phyloP scores from a whole-genome alignment of 2,113 vertebrate species.

The Scytalopus superciliaris region DNA sequence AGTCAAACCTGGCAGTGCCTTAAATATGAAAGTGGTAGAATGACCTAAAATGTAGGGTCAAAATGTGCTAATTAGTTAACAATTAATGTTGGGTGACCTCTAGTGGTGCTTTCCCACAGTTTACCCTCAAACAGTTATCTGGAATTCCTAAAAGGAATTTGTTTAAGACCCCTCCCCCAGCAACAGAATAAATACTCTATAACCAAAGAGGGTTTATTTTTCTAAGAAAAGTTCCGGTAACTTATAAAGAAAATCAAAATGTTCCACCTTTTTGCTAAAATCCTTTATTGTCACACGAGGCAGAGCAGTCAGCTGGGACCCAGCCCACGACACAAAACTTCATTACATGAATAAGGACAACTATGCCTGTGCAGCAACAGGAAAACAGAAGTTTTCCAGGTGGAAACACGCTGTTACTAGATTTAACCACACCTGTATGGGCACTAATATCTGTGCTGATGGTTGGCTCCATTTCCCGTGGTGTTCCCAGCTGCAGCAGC shows the following conservation, averaged over 20 bases:
- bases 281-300: background rate
- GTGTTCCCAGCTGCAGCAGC: background rate
- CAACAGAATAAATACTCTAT: background rate
- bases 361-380: background rate
- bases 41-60: background rate
- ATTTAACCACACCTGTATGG: background rate
- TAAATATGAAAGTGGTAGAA: background rate
- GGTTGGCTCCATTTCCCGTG: background rate
- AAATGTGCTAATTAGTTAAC: constrained; percentile 30
- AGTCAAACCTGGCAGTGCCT: background rate
- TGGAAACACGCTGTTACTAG: background rate
- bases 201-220: background rate
- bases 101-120: constrained; percentile 37
- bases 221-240: background rate
- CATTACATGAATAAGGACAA: background rate
- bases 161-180: accelerated
- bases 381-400: background rate
- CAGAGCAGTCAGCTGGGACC: background rate
- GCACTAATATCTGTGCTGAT: background rate
- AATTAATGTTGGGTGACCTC: constrained; percentile 59
- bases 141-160: background rate
- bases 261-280: background rate
- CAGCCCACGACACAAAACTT: accelerated
- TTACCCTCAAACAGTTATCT: background rate
- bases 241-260: background rate